A percentile compares a stretch with the other conserved stretches of the same genome.
Evolutionary conservation across 2,797 vertebrate species (phyloP).

Genomic region (Phoebastria nigripes): DNA sequence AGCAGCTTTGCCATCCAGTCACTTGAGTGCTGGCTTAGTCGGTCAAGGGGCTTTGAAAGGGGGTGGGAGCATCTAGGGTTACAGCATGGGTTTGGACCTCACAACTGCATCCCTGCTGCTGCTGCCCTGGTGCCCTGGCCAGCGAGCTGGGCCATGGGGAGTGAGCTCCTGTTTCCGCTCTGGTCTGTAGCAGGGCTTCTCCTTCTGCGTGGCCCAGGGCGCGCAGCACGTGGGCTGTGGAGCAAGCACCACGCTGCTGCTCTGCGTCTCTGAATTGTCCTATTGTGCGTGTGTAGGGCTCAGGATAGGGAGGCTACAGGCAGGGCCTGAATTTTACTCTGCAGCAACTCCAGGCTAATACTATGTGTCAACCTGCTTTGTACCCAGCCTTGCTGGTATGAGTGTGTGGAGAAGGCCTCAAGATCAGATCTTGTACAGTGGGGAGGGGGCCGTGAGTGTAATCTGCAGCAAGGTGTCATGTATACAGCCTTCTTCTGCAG

Average conservation of each 20-base stretch:
- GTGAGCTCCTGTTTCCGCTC: background rate
- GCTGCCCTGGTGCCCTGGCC: background rate
- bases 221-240: accelerated
- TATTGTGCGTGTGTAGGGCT: accelerated
- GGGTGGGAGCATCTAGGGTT: background rate
- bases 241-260: background rate
- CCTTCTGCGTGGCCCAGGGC: background rate
- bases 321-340: background rate
- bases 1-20: background rate
- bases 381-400: background rate
- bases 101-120: background rate
- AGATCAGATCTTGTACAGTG: background rate
- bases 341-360: background rate
- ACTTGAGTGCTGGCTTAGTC: background rate
- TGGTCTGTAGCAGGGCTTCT: background rate
- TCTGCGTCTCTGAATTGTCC: background rate
- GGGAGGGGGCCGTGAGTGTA: background rate
- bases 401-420: background rate
- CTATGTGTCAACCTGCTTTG: background rate
- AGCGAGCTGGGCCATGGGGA: background rate
- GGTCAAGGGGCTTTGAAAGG: background rate
- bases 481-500: background rate
- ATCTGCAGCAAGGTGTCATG: background rate
- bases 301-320: background rate
- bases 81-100: background rate